phyloP scores from a whole-genome alignment of 2,888 invertebrate genomes.

The Micoletzkya japonica region DNA sequence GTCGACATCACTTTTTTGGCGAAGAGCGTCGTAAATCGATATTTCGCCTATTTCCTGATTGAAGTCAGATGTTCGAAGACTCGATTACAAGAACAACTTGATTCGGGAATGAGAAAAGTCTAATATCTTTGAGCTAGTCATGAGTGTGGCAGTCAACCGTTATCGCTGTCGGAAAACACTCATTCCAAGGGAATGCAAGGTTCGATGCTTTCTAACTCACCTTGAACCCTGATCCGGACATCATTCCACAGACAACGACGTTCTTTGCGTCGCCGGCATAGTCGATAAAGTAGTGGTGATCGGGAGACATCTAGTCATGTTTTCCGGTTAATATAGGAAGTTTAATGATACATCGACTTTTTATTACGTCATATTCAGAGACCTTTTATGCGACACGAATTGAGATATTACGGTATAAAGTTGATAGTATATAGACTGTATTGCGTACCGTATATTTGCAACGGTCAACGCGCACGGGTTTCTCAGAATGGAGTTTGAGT shows the following conservation, averaged over 20 bases:
- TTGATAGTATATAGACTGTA: background rate
- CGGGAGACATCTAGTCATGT: slow-evolving; percentile 37
- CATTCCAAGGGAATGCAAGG: no score
- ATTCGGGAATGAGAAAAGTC: no score
- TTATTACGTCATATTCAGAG: no score
- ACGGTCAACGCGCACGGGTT: slow-evolving; percentile 34
- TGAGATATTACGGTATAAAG: background rate
- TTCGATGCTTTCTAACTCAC: slow-evolving; percentile 19
- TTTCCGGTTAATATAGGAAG: background rate
- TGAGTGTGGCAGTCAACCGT: no score
- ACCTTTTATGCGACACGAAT: no score
- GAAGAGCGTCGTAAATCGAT: no score
- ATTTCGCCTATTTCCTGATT: no score
- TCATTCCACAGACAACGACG: slow-evolving; percentile 54
- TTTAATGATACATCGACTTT: background rate
- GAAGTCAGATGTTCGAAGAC: no score
- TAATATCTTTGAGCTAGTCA: no score
- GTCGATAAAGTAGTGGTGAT: slow-evolving; percentile 44
- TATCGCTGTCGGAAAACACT: no score
- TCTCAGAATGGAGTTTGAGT: slow-evolving; percentile 31
- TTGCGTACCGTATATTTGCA: slow-evolving; percentile 47
- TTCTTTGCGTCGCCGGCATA: slow-evolving; percentile 40
- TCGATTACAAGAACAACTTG: no score
- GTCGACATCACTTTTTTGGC: no score
- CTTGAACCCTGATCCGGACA: slow-evolving; percentile 61